A percentile compares a stretch with the other conserved stretches of the same genome.
Evolutionary conservation across 2,113 vertebrate genomes (phyloP).

Genomic region (Cinclus cinclus): DNA sequence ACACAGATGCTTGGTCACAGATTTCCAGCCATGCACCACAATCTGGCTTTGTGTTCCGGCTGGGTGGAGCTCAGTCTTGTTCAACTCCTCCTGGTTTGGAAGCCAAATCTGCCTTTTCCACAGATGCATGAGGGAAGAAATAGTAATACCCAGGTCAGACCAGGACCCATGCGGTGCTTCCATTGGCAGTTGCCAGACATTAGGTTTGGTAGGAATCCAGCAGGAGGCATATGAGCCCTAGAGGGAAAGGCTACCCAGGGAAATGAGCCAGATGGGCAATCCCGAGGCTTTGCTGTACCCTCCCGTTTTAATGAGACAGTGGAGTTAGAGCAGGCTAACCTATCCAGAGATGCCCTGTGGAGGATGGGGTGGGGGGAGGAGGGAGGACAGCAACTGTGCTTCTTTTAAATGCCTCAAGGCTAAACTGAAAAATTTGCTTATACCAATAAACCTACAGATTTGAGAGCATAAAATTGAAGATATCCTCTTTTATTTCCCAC

Average conservation of each 20-base stretch:
- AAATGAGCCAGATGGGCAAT: neutral
- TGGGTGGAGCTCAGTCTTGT: neutral
- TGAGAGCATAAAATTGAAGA: neutral
- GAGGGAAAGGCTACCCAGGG: neutral
- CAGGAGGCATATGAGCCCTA: neutral
- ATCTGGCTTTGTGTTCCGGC: neutral
- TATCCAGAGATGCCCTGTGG: neutral
- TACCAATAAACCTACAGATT: neutral
- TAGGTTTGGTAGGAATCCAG: neutral
- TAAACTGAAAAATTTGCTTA: neutral
- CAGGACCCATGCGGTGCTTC: accelerated
- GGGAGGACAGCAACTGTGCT: neutral
- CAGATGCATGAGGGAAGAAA: neutral
- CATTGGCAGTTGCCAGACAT: accelerated
- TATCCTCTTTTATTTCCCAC: neutral
- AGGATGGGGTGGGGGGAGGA: too few species aligned
- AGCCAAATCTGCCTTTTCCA: neutral
- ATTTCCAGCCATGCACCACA: neutral
- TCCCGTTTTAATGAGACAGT: neutral
- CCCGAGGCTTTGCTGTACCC: conserved; percentile 21
- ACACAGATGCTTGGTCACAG: neutral
- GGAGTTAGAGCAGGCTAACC: neutral
- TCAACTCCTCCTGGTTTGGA: neutral
- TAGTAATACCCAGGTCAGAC: neutral
- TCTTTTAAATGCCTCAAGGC: neutral